Evolutionary conservation across 2,888 invertebrate genomes (phyloP).

Genomic region (Cheilosia pagana): DNA sequence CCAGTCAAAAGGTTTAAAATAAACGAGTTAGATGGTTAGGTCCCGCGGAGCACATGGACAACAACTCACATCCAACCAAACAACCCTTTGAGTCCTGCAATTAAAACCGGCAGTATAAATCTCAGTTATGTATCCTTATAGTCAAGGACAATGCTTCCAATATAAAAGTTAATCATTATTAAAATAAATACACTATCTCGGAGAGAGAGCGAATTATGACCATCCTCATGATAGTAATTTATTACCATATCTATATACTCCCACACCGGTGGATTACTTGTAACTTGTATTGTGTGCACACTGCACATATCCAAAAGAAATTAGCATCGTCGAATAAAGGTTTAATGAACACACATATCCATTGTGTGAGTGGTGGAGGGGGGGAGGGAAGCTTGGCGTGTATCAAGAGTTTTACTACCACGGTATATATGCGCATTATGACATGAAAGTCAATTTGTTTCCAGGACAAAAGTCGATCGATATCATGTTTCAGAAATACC

Average conservation of each 20-base stretch:
- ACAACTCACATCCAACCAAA: too few species aligned
- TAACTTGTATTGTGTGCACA: constrained; percentile 23
- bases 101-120: too few species aligned
- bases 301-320: constrained; percentile 44
- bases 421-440: constrained; percentile 68
- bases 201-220: constrained; percentile 55
- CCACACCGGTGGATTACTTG: constrained; percentile 5
- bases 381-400: constrained; percentile 20
- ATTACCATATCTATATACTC: constrained; percentile 10
- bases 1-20: too few species aligned
- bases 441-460: constrained; percentile 74
- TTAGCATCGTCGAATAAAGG: constrained; percentile 60
- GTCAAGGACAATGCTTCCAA: not conserved
- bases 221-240: constrained; percentile 51
- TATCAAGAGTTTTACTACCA: constrained; percentile 52
- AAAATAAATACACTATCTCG: constrained; percentile 57
- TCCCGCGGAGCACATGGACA: too few species aligned
- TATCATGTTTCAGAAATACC: constrained; percentile 67
- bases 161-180: not conserved
- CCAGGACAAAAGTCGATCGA: constrained; percentile 69
- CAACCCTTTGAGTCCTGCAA: too few species aligned
- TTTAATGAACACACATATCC: constrained; percentile 67
- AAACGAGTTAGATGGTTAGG: too few species aligned
- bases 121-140: too few species aligned
- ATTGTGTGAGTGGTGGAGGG: constrained; percentile 30